Percentiles rank a stretch among this genome's conserved stretches.
These are phyloP conservation scores for Patella ulyssiponensis DNA, from an alignment of 2,888 invertebrate species.

Conservation along the genomic window DNA sequence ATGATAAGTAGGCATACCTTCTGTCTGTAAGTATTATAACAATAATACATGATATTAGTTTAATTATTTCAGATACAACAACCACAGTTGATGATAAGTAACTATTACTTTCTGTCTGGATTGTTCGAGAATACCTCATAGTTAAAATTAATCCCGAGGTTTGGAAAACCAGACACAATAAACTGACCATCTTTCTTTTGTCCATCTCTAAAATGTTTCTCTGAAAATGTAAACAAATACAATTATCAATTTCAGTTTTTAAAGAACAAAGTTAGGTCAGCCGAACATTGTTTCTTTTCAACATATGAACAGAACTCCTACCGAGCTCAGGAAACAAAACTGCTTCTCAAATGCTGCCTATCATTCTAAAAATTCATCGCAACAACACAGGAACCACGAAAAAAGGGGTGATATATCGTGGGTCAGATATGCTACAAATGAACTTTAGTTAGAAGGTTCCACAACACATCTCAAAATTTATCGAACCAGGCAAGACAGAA, in stretches of 20 bases:
- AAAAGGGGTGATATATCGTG: too few species aligned
- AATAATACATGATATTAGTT: constrained; percentile 59
- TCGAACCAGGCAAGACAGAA: too few species aligned
- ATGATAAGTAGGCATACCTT: constrained; percentile 29
- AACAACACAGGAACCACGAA: too few species aligned
- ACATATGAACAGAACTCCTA: too few species aligned
- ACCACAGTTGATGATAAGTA: constrained; percentile 63
- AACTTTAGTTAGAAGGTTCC: too few species aligned
- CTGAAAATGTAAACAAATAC: constrained; percentile 23
- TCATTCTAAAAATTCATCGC: too few species aligned
- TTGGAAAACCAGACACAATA: constrained; percentile 71
- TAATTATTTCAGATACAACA: constrained; percentile 68
- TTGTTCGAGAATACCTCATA: constrained; percentile 70
- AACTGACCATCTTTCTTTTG: constrained; percentile 52
- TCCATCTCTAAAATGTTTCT: constrained; percentile 31
- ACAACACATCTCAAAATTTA: too few species aligned
- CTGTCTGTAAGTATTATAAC: constrained; percentile 33
- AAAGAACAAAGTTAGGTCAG: too few species aligned
- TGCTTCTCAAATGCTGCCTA: too few species aligned
- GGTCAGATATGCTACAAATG: too few species aligned
- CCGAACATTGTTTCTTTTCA: too few species aligned
- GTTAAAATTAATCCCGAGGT: constrained; percentile 72
- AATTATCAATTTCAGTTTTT: background rate
- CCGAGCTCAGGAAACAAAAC: too few species aligned
- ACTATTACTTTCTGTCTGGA: constrained; percentile 32